A percentile compares a stretch with the other conserved stretches of the same genome.
Conservation (phyloP, 1,140 invertebrate genomes). For the Drosophila arizonae region DNA sequence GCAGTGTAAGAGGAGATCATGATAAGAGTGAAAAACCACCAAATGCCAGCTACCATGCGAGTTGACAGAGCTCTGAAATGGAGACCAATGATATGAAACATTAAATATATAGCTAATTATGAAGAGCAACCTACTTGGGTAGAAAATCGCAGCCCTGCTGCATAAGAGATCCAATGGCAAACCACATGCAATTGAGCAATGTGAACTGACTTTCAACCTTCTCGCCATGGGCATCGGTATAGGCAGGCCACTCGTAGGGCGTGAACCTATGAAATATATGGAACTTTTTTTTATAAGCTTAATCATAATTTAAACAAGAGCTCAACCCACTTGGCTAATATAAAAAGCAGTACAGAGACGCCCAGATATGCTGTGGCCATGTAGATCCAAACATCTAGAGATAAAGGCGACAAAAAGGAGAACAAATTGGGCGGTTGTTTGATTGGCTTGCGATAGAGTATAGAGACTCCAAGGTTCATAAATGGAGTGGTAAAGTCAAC, state of each 20-base stretch:
- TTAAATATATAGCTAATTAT: too few species aligned
- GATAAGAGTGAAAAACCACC: constrained; percentile 99
- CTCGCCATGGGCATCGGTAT: constrained; percentile 90
- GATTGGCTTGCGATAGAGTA: constrained; percentile 95
- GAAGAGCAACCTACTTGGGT: constrained; percentile 88
- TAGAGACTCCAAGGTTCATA: constrained; percentile 97
- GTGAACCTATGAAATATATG: constrained; percentile 87
- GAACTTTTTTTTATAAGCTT: not conserved
- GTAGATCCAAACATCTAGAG: constrained; percentile 97
- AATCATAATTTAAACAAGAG: not conserved
- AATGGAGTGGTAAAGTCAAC: constrained; percentile 98
- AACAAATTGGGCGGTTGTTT: constrained; percentile 96
- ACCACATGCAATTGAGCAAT: constrained; percentile 96
- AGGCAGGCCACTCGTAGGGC: constrained; percentile 96
- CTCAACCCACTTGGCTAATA: constrained; percentile 91
- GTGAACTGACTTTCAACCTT: constrained; percentile 95
- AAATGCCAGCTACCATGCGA: constrained; percentile 95
- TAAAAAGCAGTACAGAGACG: constrained; percentile 95
- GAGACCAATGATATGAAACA: not conserved
- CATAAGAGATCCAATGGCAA: constrained; percentile 96
- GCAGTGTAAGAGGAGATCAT: constrained; percentile 99
- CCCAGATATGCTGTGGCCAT: constrained; percentile 97
- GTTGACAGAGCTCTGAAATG: constrained; percentile 91
- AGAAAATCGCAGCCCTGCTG: constrained; percentile 95
- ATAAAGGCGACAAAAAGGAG: constrained; percentile 96